phyloP scores from a whole-genome alignment of 2,113 vertebrate species.

The Panurus biarmicus region DNA sequence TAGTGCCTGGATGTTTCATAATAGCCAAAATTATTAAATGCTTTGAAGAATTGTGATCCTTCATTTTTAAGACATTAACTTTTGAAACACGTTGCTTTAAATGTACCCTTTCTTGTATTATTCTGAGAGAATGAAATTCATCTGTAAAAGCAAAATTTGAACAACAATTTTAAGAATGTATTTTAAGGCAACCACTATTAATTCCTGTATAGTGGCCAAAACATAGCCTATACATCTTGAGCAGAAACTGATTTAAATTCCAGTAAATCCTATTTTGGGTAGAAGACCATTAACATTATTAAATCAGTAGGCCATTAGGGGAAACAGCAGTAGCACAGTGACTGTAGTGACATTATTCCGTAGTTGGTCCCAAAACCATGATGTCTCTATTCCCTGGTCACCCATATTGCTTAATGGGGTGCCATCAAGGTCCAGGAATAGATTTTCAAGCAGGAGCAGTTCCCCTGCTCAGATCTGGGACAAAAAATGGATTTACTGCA shows the following conservation, averaged over 20 bases:
- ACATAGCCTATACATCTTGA: not conserved
- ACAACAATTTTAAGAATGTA: not conserved
- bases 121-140: not conserved
- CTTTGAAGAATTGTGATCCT: not conserved
- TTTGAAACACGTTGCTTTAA: not conserved
- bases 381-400: not conserved
- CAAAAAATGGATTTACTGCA: not conserved
- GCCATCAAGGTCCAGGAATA: not conserved
- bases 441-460: not conserved
- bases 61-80: not conserved
- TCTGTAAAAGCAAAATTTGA: not conserved
- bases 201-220: not conserved
- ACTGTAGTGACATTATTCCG: not conserved
- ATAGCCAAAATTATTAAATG: not conserved
- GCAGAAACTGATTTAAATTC: not conserved
- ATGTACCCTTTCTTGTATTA: not conserved
- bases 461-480: not conserved
- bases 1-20: not conserved
- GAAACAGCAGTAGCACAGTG: not conserved
- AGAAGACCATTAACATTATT: conserved; percentile 25
- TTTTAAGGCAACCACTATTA: not conserved
- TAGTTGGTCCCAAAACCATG: not conserved
- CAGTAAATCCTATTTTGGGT: not conserved
- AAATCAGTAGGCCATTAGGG: conserved; percentile 17
- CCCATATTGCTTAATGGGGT: not conserved